A percentile compares a stretch with the other conserved stretches of the same genome.
Evolutionary conservation across 1,140 invertebrate genomes (phyloP).

Genomic region (Zaprionus inermis): DNA sequence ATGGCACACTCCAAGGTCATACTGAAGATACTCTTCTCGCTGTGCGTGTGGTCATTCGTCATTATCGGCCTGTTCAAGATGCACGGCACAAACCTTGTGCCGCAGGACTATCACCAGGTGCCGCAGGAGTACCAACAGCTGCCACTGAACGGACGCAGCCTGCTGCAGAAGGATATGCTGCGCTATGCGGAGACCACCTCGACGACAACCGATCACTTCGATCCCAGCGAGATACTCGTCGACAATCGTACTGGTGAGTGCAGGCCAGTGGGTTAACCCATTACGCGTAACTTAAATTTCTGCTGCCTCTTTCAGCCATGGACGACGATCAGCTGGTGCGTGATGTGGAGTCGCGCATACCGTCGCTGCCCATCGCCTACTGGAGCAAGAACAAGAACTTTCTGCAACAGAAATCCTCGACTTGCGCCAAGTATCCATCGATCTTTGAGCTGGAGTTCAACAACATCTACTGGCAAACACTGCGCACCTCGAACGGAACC

Average conservation of each 20-base stretch:
- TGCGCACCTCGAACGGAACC: slow-evolving; percentile 92
- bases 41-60: slow-evolving; percentile 83
- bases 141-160: slow-evolving; percentile 77
- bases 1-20: slow-evolving; percentile 83
- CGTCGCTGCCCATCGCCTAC: slow-evolving; percentile 92
- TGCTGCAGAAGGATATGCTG: slow-evolving; percentile 81
- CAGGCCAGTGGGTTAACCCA: not conserved
- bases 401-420: slow-evolving; percentile 88
- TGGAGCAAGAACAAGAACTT: slow-evolving; percentile 91
- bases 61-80: slow-evolving; percentile 83
- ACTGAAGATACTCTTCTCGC: slow-evolving; percentile 80
- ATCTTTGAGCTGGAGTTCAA: slow-evolving; percentile 96
- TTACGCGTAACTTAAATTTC: too few relatives aligned
- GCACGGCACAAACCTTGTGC: slow-evolving; percentile 78
- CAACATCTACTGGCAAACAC: slow-evolving; percentile 95
- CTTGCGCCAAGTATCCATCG: slow-evolving; percentile 92
- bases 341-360: slow-evolving; percentile 90
- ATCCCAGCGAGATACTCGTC: slow-evolving; percentile 82
- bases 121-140: slow-evolving; percentile 70
- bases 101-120: slow-evolving; percentile 73
- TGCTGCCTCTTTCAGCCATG: slow-evolving; percentile 59
- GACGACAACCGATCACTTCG: slow-evolving; percentile 81
- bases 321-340: slow-evolving; percentile 91
- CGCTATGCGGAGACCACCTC: slow-evolving; percentile 77
- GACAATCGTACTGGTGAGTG: slow-evolving; percentile 82